phyloP scores from a whole-genome alignment of 2,113 vertebrate species.

The Scalopus aquaticus region DNA sequence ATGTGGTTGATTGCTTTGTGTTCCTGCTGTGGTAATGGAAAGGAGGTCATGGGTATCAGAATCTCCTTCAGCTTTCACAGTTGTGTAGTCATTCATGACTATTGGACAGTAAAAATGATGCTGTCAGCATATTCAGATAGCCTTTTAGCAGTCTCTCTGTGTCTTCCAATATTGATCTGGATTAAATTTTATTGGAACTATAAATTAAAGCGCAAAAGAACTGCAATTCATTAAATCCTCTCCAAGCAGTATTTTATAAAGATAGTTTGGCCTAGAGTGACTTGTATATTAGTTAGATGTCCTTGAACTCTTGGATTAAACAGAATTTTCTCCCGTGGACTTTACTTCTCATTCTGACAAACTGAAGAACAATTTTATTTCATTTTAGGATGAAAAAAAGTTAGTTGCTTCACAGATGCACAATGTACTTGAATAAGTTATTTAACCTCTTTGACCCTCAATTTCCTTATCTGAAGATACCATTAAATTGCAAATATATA shows the following conservation, averaged over 20 bases:
- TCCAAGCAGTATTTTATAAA: conserved; percentile 27
- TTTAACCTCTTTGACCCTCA: not conserved
- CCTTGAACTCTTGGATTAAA: conserved; percentile 15
- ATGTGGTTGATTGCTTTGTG: not conserved
- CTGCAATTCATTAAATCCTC: not conserved
- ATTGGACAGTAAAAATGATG: not conserved
- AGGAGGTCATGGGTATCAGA: not conserved
- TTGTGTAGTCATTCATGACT: not conserved
- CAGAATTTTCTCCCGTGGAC: not conserved
- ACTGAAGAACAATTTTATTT: conserved; percentile 40
- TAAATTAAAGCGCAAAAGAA: not conserved
- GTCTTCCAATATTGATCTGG: not conserved
- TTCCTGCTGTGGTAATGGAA: not conserved
- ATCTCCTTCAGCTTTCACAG: not conserved
- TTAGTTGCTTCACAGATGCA: not conserved
- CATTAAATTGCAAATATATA: not conserved
- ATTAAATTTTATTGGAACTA: not conserved
- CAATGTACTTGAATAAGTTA: conserved; percentile 11
- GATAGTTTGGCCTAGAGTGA: not conserved
- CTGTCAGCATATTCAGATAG: not conserved
- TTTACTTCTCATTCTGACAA: conserved; percentile 17
- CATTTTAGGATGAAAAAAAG: not conserved
- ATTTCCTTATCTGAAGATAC: conserved; percentile 14
- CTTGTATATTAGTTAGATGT: not conserved
- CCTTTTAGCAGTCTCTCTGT: not conserved